A percentile compares a stretch with the other conserved stretches of the same genome.
Evolutionary conservation across 2,888 invertebrate genomes (phyloP).

Genomic region (Chymomyza amoena): DNA sequence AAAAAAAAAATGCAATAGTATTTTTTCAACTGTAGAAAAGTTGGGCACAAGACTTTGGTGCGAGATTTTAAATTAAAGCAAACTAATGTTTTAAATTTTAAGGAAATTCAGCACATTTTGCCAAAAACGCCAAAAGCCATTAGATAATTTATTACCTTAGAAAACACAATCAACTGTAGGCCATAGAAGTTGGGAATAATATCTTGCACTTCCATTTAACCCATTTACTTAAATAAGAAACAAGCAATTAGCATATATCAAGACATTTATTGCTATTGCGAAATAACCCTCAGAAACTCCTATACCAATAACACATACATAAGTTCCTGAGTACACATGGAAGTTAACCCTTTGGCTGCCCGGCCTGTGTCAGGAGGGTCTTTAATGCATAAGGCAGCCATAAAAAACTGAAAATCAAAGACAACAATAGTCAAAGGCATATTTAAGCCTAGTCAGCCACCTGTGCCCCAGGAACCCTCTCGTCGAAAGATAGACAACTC

Average conservation of each 20-base stretch:
- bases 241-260: neutral
- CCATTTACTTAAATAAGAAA: neutral
- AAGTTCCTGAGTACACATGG: neutral
- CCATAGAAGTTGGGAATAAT: too few relatives aligned
- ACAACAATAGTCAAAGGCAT: constrained; percentile 65
- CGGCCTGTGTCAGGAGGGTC: neutral
- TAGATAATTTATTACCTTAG: too few relatives aligned
- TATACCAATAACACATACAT: constrained; percentile 4
- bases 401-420: constrained; percentile 55
- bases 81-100: too few relatives aligned
- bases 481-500: constrained; percentile 22
- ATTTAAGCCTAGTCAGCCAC: neutral
- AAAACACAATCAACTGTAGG: too few relatives aligned
- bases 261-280: constrained; percentile 34
- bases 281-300: constrained; percentile 34
- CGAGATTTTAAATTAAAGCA: too few relatives aligned
- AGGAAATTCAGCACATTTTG: too few relatives aligned
- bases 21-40: too few relatives aligned
- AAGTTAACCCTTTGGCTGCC: neutral
- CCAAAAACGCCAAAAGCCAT: too few relatives aligned
- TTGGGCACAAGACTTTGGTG: too few relatives aligned
- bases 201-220: too few relatives aligned
- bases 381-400: neutral
- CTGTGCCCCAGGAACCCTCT: constrained; percentile 20
- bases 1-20: too few relatives aligned